Evolutionary conservation across 2,113 vertebrate species (phyloP), one percentile per base, ranked within the genome.

Genomic region (Megaceryle maxima): DNA sequence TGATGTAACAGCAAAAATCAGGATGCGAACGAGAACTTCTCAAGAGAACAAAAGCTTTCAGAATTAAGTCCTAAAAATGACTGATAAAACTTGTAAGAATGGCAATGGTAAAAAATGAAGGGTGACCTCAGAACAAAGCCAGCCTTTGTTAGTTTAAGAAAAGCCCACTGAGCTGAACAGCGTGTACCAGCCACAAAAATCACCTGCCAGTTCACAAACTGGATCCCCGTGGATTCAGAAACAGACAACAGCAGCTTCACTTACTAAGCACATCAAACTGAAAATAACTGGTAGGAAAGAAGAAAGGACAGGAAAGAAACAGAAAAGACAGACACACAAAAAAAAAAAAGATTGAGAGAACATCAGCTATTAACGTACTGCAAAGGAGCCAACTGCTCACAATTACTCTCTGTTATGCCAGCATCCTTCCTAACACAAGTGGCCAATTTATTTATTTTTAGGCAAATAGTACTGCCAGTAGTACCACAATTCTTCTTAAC

Each of bases 361-460:
- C 13, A 55, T 43, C 10, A 46, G 43, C 62, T 55, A 53, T 33
- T 35, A 86, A 35, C 44, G 74, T 16, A 41, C 39, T 75, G 86
- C 66, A 92, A 90, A 94, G 44, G 24, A 74, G 72, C 33, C 62
- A 69, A 26, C 79, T 57, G 73, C 16, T 69, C 46, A 70, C 33
- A 76, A 53, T 53, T 62, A 75, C 14, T 39, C 24, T 28, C 69
- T 33, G 33, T 46, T 75, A 56, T 33, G 82, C 28, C 31, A 92
- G 19, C 39, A 67, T 24, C 37, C 39, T 43, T 81, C 39, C 69
- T 44, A 81, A 87, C 43, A 44, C 43, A 72, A 92, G 56, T 8
- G 43, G 56, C 59, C 43, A 72, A 90, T 85, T 78, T 79, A 59
- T 55, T 91, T 66, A 28, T 46, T 87, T 90, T 88, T 44, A 82